A percentile compares a stretch with the other conserved stretches of the same genome.
Evolutionary conservation across 2,888 invertebrate species (phyloP).

Genomic region (Lepidonotus clava): DNA sequence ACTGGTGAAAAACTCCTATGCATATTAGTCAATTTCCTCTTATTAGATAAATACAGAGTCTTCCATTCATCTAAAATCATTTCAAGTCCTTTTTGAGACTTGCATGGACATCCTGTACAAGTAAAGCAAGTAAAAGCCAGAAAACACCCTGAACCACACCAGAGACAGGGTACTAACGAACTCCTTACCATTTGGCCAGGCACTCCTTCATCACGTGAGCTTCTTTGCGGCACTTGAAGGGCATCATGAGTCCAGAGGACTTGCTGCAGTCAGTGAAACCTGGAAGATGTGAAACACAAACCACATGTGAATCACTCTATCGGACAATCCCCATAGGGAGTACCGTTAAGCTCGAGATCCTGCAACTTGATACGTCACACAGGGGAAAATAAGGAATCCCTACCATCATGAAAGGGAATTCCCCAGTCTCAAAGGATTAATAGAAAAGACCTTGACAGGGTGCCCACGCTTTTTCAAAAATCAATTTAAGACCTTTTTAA

Average conservation of each 20-base stretch:
- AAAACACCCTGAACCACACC: too few species aligned
- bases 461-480: too few species aligned
- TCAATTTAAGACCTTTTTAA: too few species aligned
- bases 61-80: not conserved
- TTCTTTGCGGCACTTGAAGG: slow-evolving; percentile 87
- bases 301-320: too few species aligned
- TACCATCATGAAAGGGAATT: too few species aligned
- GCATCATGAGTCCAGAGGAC: slow-evolving; percentile 85
- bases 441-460: too few species aligned
- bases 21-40: not conserved
- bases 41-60: not conserved
- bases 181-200: slow-evolving; percentile 85
- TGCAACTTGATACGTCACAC: too few species aligned
- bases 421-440: too few species aligned
- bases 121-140: not conserved
- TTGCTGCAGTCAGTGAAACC: slow-evolving; percentile 87
- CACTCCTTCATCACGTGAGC: slow-evolving; percentile 87
- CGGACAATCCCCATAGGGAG: too few species aligned
- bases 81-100: not conserved
- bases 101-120: not conserved
- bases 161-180: too few species aligned
- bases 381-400: too few species aligned
- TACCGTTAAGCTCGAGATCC: too few species aligned
- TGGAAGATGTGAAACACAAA: slow-evolving; percentile 69
- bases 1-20: not conserved